Evolutionary conservation across 2,888 invertebrate species (phyloP).

Genomic region (Glaucopsyche alexis): DNA sequence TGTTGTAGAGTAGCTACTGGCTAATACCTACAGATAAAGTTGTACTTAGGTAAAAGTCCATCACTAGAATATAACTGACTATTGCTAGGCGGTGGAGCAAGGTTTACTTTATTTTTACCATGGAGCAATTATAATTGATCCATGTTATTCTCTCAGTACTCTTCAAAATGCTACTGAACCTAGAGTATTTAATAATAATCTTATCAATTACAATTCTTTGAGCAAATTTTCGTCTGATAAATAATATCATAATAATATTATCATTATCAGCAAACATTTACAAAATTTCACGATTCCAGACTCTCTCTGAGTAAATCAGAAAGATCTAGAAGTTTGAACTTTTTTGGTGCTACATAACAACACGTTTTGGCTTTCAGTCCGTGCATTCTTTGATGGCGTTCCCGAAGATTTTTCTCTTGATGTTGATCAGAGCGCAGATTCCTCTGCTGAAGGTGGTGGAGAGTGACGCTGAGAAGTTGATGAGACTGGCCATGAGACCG

Average conservation of each 20-base stretch:
- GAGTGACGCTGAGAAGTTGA: slow-evolving; percentile 51
- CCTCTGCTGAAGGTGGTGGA: slow-evolving; percentile 49
- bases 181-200: neutral
- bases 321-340: neutral
- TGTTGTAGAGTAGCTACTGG: neutral
- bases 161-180: neutral
- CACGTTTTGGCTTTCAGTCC: slow-evolving; percentile 30
- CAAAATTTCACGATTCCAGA: neutral
- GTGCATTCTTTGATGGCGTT: slow-evolving; percentile 42
- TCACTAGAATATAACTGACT: neutral
- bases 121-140: too few relatives aligned
- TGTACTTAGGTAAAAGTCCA: neutral
- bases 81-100: neutral
- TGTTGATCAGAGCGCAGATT: slow-evolving; percentile 50
- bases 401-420: slow-evolving; percentile 57
- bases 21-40: neutral
- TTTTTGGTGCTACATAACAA: neutral
- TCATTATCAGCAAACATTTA: slow-evolving; percentile 11
- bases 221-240: slow-evolving; percentile 14
- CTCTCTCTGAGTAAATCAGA: neutral
- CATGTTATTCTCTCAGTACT: too few relatives aligned
- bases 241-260: slow-evolving; percentile 1
- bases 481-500: slow-evolving; percentile 47
- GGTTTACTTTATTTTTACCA: neutral
- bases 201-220: slow-evolving; percentile 17